These are phyloP conservation scores for Phoebastria nigripes DNA, from an alignment of 2,797 vertebrate species.

Conservation along the genomic window DNA sequence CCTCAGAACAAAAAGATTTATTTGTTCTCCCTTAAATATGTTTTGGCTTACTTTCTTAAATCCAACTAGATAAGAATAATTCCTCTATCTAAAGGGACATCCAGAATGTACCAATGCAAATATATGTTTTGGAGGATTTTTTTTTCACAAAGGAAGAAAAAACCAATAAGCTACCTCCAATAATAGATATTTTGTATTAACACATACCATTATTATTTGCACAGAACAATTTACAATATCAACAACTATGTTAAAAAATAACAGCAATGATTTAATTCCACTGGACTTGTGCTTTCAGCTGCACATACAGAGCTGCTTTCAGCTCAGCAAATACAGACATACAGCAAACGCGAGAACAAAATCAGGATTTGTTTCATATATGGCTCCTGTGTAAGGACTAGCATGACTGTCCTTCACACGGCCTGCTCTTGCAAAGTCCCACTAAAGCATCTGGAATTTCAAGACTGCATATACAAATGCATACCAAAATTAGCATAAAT, in stretches of 20 bases:
- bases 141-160: neutral
- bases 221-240: neutral
- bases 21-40: neutral
- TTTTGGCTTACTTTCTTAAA: slow-evolving; percentile 4
- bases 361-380: neutral
- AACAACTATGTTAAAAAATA: neutral
- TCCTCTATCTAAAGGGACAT: neutral
- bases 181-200: neutral
- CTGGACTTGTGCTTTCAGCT: neutral
- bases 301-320: neutral
- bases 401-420: neutral
- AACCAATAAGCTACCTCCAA: neutral
- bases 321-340: neutral
- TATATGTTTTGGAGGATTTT: neutral
- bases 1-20: neutral
- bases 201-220: neutral
- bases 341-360: neutral
- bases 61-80: neutral
- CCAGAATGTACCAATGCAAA: neutral
- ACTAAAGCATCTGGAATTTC: neutral
- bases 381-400: neutral
- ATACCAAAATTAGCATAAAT: neutral
- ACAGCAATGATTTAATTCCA: neutral
- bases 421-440: neutral
- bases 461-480: neutral